These are phyloP conservation scores for Progne subis DNA, from an alignment of 2,113 vertebrate genomes.

Conservation along the genomic window DNA sequence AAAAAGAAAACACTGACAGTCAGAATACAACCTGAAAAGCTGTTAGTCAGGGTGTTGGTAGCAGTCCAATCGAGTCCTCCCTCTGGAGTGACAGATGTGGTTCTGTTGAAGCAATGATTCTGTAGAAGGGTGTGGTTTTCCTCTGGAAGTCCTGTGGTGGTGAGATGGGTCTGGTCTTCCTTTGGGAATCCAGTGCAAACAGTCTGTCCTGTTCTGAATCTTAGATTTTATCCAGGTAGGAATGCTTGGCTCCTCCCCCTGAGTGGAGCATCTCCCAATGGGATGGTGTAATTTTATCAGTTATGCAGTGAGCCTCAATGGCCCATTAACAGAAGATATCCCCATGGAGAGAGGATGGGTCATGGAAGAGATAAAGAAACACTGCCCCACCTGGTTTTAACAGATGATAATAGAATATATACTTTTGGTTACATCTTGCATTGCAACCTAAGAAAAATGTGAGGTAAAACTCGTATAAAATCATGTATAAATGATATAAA, in stretches of 20 bases:
- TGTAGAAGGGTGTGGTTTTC: background rate
- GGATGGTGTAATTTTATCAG: background rate
- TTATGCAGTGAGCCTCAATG: background rate
- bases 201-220: background rate
- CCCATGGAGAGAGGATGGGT: background rate
- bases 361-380: background rate
- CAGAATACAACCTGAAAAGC: background rate
- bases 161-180: background rate
- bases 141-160: background rate
- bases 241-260: background rate
- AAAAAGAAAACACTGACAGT: background rate
- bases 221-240: background rate
- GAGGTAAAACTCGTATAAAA: background rate
- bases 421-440: background rate
- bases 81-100: background rate
- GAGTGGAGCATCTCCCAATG: background rate
- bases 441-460: background rate
- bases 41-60: background rate
- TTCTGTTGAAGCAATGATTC: background rate
- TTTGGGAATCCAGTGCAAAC: background rate
- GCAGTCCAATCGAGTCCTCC: background rate
- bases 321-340: background rate
- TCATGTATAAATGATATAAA: background rate
- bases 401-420: background rate
- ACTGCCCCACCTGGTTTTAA: background rate